phyloP scores from a whole-genome alignment of 2,113 vertebrate genomes.

The Ariopsis seemanni region DNA sequence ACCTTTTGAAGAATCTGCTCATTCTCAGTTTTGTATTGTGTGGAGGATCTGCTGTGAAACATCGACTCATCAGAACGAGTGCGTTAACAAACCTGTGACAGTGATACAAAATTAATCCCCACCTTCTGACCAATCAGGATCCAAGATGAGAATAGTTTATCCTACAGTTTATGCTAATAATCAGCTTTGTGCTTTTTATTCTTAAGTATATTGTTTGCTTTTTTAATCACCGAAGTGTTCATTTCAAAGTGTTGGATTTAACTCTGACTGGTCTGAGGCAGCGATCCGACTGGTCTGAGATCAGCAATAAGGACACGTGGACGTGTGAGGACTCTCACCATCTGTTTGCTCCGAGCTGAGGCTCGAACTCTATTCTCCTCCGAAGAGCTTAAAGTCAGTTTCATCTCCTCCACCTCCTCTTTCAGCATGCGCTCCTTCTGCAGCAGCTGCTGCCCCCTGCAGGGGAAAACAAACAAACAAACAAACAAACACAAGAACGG shows the following conservation, averaged over 20 bases:
- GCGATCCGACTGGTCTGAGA: no score
- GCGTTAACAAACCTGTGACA: neutral
- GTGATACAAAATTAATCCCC: neutral
- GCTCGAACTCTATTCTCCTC: conserved; percentile 76
- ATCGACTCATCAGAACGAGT: neutral
- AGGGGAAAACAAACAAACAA: neutral
- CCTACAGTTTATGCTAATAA: no score
- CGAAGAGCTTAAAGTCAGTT: conserved; percentile 71
- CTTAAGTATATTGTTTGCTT: neutral
- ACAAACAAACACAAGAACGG: neutral
- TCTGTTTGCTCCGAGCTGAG: conserved; percentile 76
- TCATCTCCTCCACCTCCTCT: conserved; percentile 90
- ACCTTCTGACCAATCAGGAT: neutral
- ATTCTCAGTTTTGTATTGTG: no score
- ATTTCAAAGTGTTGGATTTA: no score
- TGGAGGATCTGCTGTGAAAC: neutral
- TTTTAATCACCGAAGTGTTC: neutral
- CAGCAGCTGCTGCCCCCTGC: conserved; percentile 80
- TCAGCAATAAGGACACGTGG: no score
- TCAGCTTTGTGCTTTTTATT: no score
- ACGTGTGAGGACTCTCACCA: conserved; percentile 65
- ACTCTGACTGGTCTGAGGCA: no score
- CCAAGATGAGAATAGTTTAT: neutral
- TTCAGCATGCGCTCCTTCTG: conserved; percentile 81
- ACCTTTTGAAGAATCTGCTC: no score